Evolutionary conservation across 2,888 invertebrate species (phyloP).

Genomic region (Cabera pusaria): DNA sequence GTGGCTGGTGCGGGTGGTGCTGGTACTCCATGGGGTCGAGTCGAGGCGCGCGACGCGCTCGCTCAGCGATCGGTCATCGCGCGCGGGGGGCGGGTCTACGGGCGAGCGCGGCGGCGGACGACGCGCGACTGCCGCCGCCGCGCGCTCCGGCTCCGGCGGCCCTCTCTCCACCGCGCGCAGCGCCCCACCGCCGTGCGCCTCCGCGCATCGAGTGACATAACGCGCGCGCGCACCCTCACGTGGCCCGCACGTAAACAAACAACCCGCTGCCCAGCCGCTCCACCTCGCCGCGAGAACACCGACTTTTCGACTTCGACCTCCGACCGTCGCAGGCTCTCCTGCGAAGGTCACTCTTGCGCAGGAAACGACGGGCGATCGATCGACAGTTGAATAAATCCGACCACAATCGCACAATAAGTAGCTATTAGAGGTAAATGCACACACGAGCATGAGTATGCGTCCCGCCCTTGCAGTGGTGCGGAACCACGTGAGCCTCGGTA

Average conservation of each 20-base stretch:
- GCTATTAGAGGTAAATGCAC: too few species aligned
- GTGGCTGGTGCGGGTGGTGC: constrained; percentile 79
- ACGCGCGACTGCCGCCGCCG: constrained; percentile 51
- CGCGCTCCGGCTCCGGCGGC: constrained; percentile 33
- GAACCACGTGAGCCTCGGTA: too few species aligned
- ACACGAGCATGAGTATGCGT: too few species aligned
- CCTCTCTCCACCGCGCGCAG: constrained; percentile 34
- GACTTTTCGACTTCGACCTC: too few species aligned
- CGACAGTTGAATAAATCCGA: too few species aligned
- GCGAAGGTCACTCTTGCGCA: too few species aligned
- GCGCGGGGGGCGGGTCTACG: constrained; percentile 36
- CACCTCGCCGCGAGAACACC: too few species aligned
- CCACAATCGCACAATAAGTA: too few species aligned
- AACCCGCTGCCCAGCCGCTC: constrained; percentile 30
- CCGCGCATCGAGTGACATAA: constrained; percentile 42
- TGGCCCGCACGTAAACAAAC: constrained; percentile 63
- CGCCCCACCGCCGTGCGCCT: constrained; percentile 36
- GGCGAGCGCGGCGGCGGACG: constrained; percentile 54
- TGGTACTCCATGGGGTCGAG: constrained; percentile 75
- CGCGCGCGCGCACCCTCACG: constrained; percentile 49
- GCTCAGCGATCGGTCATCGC: constrained; percentile 72
- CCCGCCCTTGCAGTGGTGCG: too few species aligned
- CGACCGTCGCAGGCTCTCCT: too few species aligned
- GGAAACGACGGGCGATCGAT: too few species aligned
- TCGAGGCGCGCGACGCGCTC: constrained; percentile 55